Evolutionary conservation across 2,797 vertebrate species (phyloP), one percentile per base, ranked within the genome.

Genomic region (Serranus cabrilla): DNA sequence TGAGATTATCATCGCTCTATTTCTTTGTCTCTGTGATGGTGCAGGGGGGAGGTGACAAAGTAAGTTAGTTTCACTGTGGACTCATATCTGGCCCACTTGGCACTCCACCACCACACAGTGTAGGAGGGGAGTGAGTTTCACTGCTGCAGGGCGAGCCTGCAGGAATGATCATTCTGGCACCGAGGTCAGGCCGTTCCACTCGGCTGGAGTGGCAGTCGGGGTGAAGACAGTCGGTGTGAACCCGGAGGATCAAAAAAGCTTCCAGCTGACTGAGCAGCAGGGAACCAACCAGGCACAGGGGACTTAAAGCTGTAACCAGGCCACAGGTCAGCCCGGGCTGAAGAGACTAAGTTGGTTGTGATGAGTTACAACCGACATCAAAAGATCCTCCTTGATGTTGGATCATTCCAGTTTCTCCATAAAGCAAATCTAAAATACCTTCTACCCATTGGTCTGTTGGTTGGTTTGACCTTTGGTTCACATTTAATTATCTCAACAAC

Each of bases 231-330:
- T 37, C 21, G 58, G 50, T 70, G 62, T 20, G 42, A 61, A 60
- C 58, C 61, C 1, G 2, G 50, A 72, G 56, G 55, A 80, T 80
- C 20, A 54, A 52, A 80, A 75, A 52, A 56, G 55, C 65, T 71
- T 81, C 73, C 50, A 70, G 82, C 60, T 78, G 77, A 82, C 46
- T 20, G 76, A 78, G 64, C 70, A 31, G 37, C 27, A 20, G 74
- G 31, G 40, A 50, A 27, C 45, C 40, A 37, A 60, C 49, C 25
- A 50, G 49, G n/a, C 16, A 10, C 17, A 37, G n/a, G 39, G 39
- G 25, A 69, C 16, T 45, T 21, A 47, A 45, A 16, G 40, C 55
- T 10, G 31, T 60, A 21, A 49, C 17, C 25, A 16, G 61, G 20
- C 23, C 40, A 17, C 21, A 11, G 13, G 11, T 67, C 51, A 37